A percentile compares a stretch with the other conserved stretches of the same genome.
Conservation (phyloP, 2,113 vertebrate genomes). For the Eupsittula cactorum region DNA sequence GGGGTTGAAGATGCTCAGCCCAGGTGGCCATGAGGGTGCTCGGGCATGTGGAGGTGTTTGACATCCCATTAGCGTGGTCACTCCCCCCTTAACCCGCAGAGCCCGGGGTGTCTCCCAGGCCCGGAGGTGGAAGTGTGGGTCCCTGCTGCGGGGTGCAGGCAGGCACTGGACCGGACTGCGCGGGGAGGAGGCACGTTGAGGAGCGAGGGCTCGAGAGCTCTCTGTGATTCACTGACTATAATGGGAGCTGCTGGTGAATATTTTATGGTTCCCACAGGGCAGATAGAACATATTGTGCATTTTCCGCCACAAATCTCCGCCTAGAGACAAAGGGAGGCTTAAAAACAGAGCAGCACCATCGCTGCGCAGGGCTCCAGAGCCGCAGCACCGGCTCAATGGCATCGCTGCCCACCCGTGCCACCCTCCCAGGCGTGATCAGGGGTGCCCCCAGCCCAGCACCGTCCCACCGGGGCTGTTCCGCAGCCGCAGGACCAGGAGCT, state of each 20-base stretch:
- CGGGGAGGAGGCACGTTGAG: not conserved
- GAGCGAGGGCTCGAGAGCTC: not conserved
- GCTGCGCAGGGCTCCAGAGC: not conserved
- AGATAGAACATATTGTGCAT: slow-evolving; percentile 77
- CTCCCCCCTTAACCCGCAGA: fast-evolving
- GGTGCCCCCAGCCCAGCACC: fast-evolving
- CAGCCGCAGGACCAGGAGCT: not conserved
- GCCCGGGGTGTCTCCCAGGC: fast-evolving
- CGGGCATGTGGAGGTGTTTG: fast-evolving
- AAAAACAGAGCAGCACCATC: slow-evolving; percentile 40
- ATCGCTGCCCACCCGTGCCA: not conserved
- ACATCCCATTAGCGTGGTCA: not conserved
- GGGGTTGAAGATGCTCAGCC: not conserved
- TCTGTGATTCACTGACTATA: slow-evolving; percentile 68
- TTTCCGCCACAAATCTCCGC: slow-evolving; percentile 70
- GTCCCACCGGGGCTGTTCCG: fast-evolving
- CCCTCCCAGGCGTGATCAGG: not conserved
- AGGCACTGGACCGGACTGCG: not conserved
- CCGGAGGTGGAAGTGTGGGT: not conserved
- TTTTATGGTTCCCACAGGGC: slow-evolving; percentile 74
- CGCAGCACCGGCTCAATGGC: not conserved
- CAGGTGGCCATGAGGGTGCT: not conserved
- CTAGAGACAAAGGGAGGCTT: slow-evolving; percentile 57
- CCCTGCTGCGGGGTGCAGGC: fast-evolving
- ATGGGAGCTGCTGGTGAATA: slow-evolving; percentile 75